These are phyloP conservation scores for Larimichthys polyactis DNA, from an alignment of 2,113 vertebrate genomes.

Conservation along the genomic window DNA sequence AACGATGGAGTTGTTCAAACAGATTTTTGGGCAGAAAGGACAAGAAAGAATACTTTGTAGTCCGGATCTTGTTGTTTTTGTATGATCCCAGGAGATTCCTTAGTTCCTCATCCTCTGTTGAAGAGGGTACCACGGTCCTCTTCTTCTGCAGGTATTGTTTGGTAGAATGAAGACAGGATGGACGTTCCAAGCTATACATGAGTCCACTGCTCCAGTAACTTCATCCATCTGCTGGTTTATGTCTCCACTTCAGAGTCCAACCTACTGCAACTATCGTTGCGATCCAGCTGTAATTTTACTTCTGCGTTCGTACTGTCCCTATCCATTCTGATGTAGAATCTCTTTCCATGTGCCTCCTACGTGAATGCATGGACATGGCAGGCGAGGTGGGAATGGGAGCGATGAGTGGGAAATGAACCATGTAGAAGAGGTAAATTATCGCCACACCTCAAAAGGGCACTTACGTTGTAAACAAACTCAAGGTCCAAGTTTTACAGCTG, in stretches of 20 bases:
- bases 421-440: neutral
- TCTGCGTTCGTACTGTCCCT: neutral
- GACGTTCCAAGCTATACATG: conserved; percentile 40
- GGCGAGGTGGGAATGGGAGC: neutral
- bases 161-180: neutral
- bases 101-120: conserved; percentile 53
- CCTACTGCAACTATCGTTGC: neutral
- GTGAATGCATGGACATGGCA: too few species aligned
- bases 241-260: neutral
- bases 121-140: conserved; percentile 69
- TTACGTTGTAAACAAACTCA: conserved; percentile 63
- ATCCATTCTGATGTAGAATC: neutral
- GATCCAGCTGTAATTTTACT: neutral
- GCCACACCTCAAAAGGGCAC: conserved; percentile 60
- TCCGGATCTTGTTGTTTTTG: conserved; percentile 74
- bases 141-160: conserved; percentile 45
- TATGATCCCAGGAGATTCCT: conserved; percentile 41
- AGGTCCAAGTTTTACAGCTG: conserved; percentile 68
- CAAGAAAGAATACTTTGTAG: conserved; percentile 78
- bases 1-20: conserved; percentile 82
- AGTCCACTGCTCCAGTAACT: conserved; percentile 7
- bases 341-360: neutral
- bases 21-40: conserved; percentile 84
- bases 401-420: neutral
- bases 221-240: neutral